Base-by-base conservation (phyloP, 2,113 vertebrate species). In the Pungitius pungitius region DNA sequence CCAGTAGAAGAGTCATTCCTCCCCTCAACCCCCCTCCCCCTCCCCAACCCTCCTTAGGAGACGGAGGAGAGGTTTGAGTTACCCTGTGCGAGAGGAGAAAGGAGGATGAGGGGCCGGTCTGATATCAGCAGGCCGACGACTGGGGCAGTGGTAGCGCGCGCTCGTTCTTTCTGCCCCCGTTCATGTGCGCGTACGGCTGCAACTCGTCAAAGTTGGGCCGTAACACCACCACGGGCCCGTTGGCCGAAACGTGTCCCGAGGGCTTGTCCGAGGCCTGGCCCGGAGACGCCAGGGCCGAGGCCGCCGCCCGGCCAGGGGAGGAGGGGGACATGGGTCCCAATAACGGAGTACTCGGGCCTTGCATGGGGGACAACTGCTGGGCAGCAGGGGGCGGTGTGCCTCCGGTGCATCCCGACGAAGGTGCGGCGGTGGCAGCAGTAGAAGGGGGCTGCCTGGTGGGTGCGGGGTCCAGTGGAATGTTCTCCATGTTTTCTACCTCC, bases 171-270 rank as follows among this genome's bases (percentile, higher is more conserved):
- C 96, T 95, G 1, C 96, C 96, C 39, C 98, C 97, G 1, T 99
- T 99, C 98, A 99, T 98, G 94, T 99, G 98, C 20, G 97, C 96
- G 51, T 98, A 99, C 1, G 96, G 96, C 93, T 97, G 96, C 22
- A 96, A 86, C 91, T 98, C 96, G 3, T 98, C 96, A 35, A 97
- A 99, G 91, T 95, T 94, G 83, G 96, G 94, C 69, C 96, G 91
- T 7, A 97, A 93, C 2, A 96, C 88, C 86, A 97, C 93, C 87
- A 95, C 93, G 0, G 96, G 96, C 89, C 96, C 96, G 0, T 97
- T 97, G 85, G 96, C 95, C 1, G 92, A 91, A 51, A 93, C 94
- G 88, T 95, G 95, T 93, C 95, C 96, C 83, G 96, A 94, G 95
- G 94, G 95, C 89, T 96, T 95, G 78, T 98, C 96, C 71, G 93